Percentiles rank a stretch among this genome's conserved stretches.
These are phyloP conservation scores for Barnardius zonarius DNA, from an alignment of 2,113 vertebrate genomes.

Conservation along the genomic window DNA sequence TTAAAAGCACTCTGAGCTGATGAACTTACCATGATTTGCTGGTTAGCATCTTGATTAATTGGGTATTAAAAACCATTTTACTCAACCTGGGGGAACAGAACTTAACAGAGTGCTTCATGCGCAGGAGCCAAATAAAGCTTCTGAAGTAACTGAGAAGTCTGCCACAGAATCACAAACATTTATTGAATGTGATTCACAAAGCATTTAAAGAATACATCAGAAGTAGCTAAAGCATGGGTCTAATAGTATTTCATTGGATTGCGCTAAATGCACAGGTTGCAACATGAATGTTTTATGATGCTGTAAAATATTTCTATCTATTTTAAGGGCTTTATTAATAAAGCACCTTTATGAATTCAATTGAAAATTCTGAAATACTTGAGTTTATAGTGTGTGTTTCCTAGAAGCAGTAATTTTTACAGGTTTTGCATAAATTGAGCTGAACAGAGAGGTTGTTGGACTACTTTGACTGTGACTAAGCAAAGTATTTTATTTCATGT, in stretches of 20 bases:
- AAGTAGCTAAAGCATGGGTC: not conserved
- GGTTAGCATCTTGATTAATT: not conserved
- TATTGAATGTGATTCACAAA: not conserved
- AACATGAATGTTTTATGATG: not conserved
- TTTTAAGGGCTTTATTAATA: not conserved
- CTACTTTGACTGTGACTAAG: not conserved
- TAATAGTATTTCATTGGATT: not conserved
- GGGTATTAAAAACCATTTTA: not conserved
- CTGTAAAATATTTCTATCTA: not conserved
- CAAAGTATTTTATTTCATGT: not conserved
- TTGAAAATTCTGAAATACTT: not conserved
- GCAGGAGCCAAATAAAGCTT: not conserved
- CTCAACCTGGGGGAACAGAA: fast-evolving
- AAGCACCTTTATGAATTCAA: not conserved
- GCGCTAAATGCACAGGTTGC: not conserved
- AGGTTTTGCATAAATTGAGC: not conserved
- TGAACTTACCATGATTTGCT: not conserved
- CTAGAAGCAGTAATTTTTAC: not conserved
- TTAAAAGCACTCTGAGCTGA: not conserved
- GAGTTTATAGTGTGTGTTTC: not conserved
- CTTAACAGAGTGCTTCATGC: not conserved
- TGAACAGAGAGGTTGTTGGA: not conserved
- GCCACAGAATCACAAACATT: not conserved
- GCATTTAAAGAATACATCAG: not conserved
- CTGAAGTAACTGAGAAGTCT: not conserved